phyloP scores from a whole-genome alignment of 2,113 vertebrate genomes.

The Rhinolophus sinicus region DNA sequence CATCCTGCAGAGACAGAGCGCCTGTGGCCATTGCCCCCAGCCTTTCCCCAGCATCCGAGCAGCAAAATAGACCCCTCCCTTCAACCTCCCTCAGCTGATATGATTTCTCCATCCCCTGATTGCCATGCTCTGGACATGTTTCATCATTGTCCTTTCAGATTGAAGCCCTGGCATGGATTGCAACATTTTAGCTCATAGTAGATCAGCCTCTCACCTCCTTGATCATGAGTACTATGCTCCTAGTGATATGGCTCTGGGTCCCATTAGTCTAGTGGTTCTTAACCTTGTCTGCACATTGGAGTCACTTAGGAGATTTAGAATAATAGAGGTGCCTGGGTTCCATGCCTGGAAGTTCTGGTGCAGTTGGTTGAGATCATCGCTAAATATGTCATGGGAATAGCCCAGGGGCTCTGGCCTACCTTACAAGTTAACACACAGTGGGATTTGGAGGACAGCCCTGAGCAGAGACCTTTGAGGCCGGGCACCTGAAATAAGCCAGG shows the following conservation, averaged over 20 bases:
- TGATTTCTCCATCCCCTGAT: not conserved
- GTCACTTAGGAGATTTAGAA: slow-evolving; percentile 25
- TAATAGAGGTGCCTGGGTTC: not conserved
- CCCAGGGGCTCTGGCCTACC: not conserved
- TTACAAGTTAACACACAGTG: slow-evolving; percentile 6
- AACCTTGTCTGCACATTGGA: not conserved
- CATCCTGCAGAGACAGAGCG: not conserved
- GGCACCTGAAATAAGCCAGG: not conserved
- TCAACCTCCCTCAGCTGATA: not conserved
- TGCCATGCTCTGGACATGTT: not conserved
- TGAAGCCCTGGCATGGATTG: not conserved
- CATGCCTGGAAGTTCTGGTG: slow-evolving; percentile 26
- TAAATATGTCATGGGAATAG: slow-evolving; percentile 37
- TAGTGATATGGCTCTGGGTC: not conserved
- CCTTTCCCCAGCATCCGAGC: not conserved
- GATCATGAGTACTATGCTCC: not conserved
- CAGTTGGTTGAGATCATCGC: slow-evolving; percentile 16
- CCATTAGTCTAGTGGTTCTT: not conserved
- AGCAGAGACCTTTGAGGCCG: not conserved
- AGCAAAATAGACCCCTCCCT: not conserved
- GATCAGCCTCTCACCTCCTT: not conserved
- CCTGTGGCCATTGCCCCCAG: not conserved
- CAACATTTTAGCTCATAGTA: not conserved
- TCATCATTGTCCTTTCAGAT: not conserved
- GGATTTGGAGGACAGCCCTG: not conserved